These are phyloP conservation scores for Albula glossodonta DNA, from an alignment of 2,113 vertebrate genomes.

Conservation along the genomic window DNA sequence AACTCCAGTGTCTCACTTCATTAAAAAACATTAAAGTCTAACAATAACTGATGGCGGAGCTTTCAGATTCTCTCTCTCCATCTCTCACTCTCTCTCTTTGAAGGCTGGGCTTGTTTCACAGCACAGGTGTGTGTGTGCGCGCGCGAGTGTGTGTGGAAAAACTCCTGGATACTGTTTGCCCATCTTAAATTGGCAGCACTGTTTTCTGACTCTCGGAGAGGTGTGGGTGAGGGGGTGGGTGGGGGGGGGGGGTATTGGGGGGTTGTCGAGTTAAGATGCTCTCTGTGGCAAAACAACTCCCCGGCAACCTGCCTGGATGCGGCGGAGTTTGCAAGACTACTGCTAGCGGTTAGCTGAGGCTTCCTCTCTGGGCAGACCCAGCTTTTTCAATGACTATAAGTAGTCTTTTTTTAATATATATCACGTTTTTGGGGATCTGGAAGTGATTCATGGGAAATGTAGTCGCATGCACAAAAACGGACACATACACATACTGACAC, in stretches of 20 bases:
- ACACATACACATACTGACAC: background rate
- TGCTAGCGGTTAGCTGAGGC: background rate
- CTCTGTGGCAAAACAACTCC: background rate
- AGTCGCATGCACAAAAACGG: background rate
- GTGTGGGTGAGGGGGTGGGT: background rate
- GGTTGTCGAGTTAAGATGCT: background rate
- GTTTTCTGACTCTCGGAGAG: background rate
- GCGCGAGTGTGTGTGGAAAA: background rate
- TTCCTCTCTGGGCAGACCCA: background rate
- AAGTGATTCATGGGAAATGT: too few relatives aligned
- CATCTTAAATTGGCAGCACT: background rate
- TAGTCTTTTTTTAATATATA: too few relatives aligned
- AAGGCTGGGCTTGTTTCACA: background rate
- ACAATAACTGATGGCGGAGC: background rate
- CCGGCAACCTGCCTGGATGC: background rate
- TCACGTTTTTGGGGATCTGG: too few relatives aligned
- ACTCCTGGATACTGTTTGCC: background rate
- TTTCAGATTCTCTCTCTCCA: background rate
- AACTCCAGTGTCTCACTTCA: background rate
- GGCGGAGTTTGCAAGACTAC: background rate
- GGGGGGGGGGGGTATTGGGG: background rate
- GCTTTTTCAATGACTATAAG: too few relatives aligned
- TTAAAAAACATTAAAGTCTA: slow-evolving; percentile 11
- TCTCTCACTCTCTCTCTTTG: background rate
- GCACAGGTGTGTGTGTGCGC: background rate